These are phyloP conservation scores for Tribolium freemani DNA, from an alignment of 2,888 invertebrate species.

Conservation along the genomic window DNA sequence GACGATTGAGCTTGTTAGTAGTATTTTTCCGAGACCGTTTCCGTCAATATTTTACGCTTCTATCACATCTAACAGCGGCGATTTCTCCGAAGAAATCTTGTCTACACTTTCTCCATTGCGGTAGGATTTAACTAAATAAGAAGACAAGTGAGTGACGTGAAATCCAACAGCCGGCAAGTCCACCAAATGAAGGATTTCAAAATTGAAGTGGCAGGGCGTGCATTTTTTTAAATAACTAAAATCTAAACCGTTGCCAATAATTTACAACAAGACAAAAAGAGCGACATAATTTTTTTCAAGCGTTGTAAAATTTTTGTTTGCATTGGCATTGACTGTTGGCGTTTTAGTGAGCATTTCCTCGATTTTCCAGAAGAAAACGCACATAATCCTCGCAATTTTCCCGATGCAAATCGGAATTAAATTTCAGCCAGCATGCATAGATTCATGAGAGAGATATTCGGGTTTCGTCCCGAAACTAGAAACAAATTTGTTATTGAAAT, in stretches of 20 bases:
- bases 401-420: slow-evolving; percentile 21
- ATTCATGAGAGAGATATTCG: slow-evolving; percentile 23
- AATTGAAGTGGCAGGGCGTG: background rate
- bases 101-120: background rate
- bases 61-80: slow-evolving; percentile 1
- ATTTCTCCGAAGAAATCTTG: slow-evolving; percentile 7
- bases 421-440: slow-evolving; percentile 20
- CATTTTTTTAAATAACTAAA: background rate
- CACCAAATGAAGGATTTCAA: slow-evolving; percentile 6
- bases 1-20: background rate
- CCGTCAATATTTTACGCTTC: background rate
- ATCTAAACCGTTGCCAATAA: too few relatives aligned
- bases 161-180: slow-evolving; percentile 6
- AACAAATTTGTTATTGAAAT: slow-evolving; percentile 37
- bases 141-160: slow-evolving; percentile 19
- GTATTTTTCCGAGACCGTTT: background rate
- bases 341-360: background rate
- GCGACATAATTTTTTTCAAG: background rate
- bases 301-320: background rate
- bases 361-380: slow-evolving; percentile 11
- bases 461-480: slow-evolving; percentile 13
- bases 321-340: too few relatives aligned
- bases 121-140: slow-evolving; percentile 14
- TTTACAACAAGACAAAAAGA: too few relatives aligned
- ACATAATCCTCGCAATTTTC: slow-evolving; percentile 17